Percentiles rank a stretch among this genome's conserved stretches.
Evolutionary conservation across 2,797 vertebrate genomes (phyloP).

Genomic region (Chiroxiphia lanceolata): DNA sequence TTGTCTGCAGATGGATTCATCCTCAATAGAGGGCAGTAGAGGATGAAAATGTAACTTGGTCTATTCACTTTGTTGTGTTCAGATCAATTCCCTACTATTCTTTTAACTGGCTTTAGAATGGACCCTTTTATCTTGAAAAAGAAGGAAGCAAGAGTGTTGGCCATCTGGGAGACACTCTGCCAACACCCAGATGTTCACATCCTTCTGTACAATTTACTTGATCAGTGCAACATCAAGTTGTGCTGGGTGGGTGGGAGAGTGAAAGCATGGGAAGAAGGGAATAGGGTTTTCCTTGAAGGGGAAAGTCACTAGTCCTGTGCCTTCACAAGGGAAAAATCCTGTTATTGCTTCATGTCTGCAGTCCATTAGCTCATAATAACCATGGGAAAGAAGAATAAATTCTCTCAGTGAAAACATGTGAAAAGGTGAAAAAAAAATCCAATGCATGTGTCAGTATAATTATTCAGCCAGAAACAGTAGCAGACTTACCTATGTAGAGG

Average conservation of each 20-base stretch:
- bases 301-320: neutral
- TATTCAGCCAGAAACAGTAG: neutral
- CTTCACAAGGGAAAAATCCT: neutral
- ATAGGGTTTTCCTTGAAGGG: neutral
- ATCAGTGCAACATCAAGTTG: neutral
- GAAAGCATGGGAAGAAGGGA: neutral
- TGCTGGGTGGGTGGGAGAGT: neutral
- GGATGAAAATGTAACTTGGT: slow-evolving; percentile 62
- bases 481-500: neutral
- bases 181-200: neutral
- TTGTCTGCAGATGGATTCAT: slow-evolving; percentile 7
- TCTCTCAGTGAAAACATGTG: neutral
- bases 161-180: neutral
- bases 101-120: slow-evolving; percentile 61
- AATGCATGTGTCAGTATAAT: fast-evolving
- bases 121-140: slow-evolving; percentile 67
- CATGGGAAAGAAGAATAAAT: neutral
- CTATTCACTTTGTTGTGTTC: neutral
- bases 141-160: slow-evolving; percentile 25
- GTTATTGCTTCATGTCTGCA: neutral
- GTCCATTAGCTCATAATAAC: neutral
- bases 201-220: neutral
- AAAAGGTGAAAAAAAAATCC: neutral
- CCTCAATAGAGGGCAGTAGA: slow-evolving; percentile 78
- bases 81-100: slow-evolving; percentile 6